Evolutionary conservation across 2,113 vertebrate genomes (phyloP), one percentile per base, ranked within the genome.

Genomic region (Lipophrys pholis): DNA sequence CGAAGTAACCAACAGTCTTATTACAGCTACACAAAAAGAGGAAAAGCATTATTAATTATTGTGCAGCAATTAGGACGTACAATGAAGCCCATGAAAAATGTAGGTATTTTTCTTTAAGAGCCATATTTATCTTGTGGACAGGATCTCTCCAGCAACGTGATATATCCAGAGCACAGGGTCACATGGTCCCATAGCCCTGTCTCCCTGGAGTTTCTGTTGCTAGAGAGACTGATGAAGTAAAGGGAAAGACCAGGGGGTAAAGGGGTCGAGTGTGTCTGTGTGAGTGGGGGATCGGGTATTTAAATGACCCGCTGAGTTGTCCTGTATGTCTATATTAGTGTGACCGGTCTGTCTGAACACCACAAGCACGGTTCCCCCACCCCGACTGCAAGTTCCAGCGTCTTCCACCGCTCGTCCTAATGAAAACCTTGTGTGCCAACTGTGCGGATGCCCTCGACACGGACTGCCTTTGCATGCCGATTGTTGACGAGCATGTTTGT

Each of bases 191-290:
- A 15, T 53, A 58, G 55, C 51, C 73, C 48, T n/a, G 90, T 84
- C 85, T 93, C 91, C 87, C 90, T 91, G 81, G 85, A 92, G 90
- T 93, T 88, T 89, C 88, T 88, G 92, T 93, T 93, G 92, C 91
- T 90, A 87, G 84, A 93, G 91, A 93, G 91, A 94, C 85, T 75
- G 85, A 76, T 85, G 65, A 76, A 75, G 77, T 78, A 39, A 8
- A 65, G 54, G 67, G 65, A 30, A 65, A 66, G 59, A 78, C 14
- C 68, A 8, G 36, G 21, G 77, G 62, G 69, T n/a, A 42, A 10
- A 10, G 41, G 41, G 41, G 41, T 7, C 10, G 41, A 5, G 41
- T 7, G 41, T 8, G 7, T 42, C 7, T 42, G 7, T 7, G 10
- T 7, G 41, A 42, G 10, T 7, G 48, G 36, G 49, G 54, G 30